These are phyloP conservation scores for Drosophila prostipennis DNA, from an alignment of 2,888 invertebrate genomes.

Conservation along the genomic window DNA sequence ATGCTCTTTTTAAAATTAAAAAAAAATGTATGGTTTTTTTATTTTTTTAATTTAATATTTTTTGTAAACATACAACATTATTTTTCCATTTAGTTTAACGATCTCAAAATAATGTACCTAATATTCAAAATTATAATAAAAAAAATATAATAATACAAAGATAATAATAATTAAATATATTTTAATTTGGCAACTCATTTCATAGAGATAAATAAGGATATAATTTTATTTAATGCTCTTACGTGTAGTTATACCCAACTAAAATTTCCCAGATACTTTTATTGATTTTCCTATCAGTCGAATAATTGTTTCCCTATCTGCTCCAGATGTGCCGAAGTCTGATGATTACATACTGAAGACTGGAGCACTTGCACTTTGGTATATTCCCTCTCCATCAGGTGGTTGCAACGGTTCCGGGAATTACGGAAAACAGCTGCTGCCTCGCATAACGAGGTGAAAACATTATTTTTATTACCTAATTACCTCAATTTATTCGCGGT, in stretches of 20 bases:
- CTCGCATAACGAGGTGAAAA: slow-evolving; percentile 76
- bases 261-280: slow-evolving; percentile 12
- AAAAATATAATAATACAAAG: too few relatives aligned
- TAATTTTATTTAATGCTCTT: too few relatives aligned
- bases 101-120: too few relatives aligned
- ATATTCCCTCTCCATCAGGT: slow-evolving; percentile 35
- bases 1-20: not conserved
- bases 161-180: too few relatives aligned
- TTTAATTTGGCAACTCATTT: too few relatives aligned
- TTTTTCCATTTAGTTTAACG: too few relatives aligned
- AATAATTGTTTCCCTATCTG: slow-evolving; percentile 10
- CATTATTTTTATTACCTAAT: slow-evolving; percentile 82
- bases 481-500: slow-evolving; percentile 82
- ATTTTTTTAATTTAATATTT: too few relatives aligned
- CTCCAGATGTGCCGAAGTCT: slow-evolving; percentile 16
- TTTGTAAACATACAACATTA: too few relatives aligned
- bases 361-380: slow-evolving; percentile 19
- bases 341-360: not conserved
- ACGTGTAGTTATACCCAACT: not conserved
- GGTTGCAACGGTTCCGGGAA: slow-evolving; percentile 43
- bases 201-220: too few relatives aligned
- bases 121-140: too few relatives aligned
- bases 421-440: slow-evolving; percentile 33
- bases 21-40: too few relatives aligned
- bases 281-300: slow-evolving; percentile 30